Conservation (phyloP, 2,888 invertebrate genomes). For the Ormyrus nitidulus region DNA sequence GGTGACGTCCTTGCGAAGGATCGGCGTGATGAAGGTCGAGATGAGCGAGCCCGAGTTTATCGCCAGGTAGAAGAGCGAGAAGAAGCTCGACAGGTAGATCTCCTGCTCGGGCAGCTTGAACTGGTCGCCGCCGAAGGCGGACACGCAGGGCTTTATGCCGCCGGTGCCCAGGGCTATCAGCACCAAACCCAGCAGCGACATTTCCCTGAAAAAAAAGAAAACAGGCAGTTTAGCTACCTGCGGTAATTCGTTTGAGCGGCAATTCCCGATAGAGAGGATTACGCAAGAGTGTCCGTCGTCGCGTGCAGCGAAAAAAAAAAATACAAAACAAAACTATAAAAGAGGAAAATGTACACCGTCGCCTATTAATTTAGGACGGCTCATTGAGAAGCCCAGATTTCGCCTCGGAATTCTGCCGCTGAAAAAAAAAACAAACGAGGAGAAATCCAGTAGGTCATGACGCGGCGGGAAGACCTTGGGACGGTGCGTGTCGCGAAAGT, state of each 20-base stretch:
- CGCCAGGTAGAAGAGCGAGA: constrained; percentile 95
- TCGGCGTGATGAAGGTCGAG: constrained; percentile 91
- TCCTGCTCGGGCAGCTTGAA: constrained; percentile 89
- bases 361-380: too few species aligned
- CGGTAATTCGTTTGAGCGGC: too few species aligned
- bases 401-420: too few species aligned
- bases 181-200: constrained; percentile 82
- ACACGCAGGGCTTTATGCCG: constrained; percentile 96
- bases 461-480: constrained; percentile 13
- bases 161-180: constrained; percentile 94
- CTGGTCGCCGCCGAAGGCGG: constrained; percentile 97
- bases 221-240: too few species aligned
- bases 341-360: too few species aligned
- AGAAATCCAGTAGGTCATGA: constrained; percentile 33
- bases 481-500: constrained; percentile 23
- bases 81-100: constrained; percentile 87
- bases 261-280: too few species aligned
- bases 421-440: background rate
- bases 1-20: constrained; percentile 86
- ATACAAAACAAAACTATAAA: too few species aligned
- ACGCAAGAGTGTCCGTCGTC: too few species aligned
- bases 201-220: constrained; percentile 63
- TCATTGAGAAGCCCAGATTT: too few species aligned
- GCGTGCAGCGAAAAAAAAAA: too few species aligned
- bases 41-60: constrained; percentile 94